Percentiles rank a stretch among this genome's conserved stretches.
These are phyloP conservation scores for Jordanella pulchra DNA, from an alignment of 2,797 vertebrate species.

Conservation along the genomic window DNA sequence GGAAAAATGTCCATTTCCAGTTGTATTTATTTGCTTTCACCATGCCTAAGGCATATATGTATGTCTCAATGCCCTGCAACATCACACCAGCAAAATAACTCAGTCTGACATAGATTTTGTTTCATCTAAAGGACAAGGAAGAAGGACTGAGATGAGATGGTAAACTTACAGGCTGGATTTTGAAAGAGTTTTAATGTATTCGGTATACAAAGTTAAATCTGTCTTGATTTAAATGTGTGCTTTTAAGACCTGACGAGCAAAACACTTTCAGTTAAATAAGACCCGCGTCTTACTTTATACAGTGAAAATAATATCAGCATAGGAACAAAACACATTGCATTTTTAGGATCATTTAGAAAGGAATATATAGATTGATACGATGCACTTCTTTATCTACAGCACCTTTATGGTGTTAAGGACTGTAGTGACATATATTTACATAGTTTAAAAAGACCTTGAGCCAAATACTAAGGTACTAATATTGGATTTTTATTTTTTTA, in stretches of 20 bases:
- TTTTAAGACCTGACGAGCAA: neutral
- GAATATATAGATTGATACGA: no score
- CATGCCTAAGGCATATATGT: constrained; percentile 47
- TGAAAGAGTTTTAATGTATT: constrained; percentile 5
- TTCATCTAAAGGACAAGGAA: constrained; percentile 43
- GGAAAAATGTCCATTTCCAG: constrained; percentile 50
- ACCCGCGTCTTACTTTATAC: no score
- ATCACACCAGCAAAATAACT: constrained; percentile 34
- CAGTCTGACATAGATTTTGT: constrained; percentile 15
- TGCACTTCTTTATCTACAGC: no score
- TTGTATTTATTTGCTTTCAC: constrained; percentile 47
- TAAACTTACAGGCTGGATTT: constrained; percentile 12
- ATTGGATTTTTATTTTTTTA: no score
- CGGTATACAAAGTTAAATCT: neutral
- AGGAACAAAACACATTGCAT: no score
- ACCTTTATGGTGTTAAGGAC: no score
- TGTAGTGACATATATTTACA: no score
- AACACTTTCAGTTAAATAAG: neutral
- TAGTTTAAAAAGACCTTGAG: no score
- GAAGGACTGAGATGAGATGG: constrained; percentile 17
- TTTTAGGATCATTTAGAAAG: no score
- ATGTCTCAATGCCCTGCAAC: constrained; percentile 40
- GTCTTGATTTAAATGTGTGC: neutral
- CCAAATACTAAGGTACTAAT: no score
- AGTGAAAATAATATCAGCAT: no score